Evolutionary conservation across 1,140 invertebrate genomes (phyloP).

Genomic region (Akabosia matsudoensis): DNA sequence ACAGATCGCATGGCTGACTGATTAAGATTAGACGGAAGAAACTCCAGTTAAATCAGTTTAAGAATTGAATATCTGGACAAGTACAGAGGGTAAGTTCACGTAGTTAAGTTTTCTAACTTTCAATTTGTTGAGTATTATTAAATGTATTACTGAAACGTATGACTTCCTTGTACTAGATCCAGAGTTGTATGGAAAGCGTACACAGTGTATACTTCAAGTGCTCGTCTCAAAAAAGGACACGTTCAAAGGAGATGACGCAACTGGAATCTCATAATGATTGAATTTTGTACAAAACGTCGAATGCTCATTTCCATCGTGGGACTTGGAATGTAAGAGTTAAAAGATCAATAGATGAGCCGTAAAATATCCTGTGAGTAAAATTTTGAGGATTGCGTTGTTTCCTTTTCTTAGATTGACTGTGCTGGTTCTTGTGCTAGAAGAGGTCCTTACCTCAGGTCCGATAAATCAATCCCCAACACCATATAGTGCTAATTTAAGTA

Average conservation of each 20-base stretch:
- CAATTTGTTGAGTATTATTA: too few relatives aligned
- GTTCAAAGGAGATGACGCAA: neutral
- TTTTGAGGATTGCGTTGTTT: neutral
- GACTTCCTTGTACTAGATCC: too few relatives aligned
- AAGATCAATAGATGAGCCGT: neutral
- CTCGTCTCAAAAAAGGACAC: too few relatives aligned
- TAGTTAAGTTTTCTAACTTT: too few relatives aligned
- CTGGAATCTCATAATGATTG: conserved; percentile 30
- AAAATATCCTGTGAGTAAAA: neutral
- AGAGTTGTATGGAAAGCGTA: too few relatives aligned
- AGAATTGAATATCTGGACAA: too few relatives aligned
- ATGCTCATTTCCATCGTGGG: conserved; percentile 44
- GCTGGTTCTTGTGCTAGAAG: conserved; percentile 70
- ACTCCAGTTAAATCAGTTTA: too few relatives aligned
- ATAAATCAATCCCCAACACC: conserved; percentile 31
- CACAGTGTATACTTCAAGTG: too few relatives aligned
- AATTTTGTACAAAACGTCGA: conserved; percentile 43
- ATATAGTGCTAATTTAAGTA: neutral
- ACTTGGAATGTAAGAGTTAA: conserved; percentile 42
- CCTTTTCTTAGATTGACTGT: conserved; percentile 61
- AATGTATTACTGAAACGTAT: too few relatives aligned
- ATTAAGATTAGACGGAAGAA: too few relatives aligned
- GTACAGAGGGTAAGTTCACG: too few relatives aligned
- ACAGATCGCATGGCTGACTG: too few relatives aligned
- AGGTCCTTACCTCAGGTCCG: conserved; percentile 34